phyloP scores from a whole-genome alignment of 2,888 invertebrate species.

The Nasonovia ribisnigri region DNA sequence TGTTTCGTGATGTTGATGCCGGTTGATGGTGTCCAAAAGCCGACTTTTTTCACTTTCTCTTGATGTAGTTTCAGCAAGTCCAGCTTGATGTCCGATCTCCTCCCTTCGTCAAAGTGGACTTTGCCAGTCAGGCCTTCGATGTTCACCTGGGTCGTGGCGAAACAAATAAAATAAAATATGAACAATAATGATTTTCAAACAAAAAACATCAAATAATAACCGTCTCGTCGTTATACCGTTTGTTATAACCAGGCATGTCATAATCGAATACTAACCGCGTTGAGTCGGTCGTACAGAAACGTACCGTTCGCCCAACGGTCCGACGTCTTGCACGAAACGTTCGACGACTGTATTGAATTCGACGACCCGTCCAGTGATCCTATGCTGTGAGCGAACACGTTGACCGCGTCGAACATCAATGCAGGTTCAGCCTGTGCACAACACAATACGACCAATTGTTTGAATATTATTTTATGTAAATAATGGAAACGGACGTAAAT shows the following conservation, averaged over 20 bases:
- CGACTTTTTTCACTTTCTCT: slow-evolving; percentile 84
- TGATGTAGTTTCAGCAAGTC: slow-evolving; percentile 86
- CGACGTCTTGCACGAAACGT: slow-evolving; percentile 54
- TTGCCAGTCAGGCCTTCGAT: slow-evolving; percentile 90
- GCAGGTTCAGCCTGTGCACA: slow-evolving; percentile 83
- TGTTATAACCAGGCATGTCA: not conserved
- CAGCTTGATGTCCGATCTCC: slow-evolving; percentile 85
- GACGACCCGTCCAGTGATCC: slow-evolving; percentile 70
- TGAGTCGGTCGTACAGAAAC: slow-evolving; percentile 43
- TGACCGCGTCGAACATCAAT: slow-evolving; percentile 87
- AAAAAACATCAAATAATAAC: not conserved
- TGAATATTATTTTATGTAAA: not conserved
- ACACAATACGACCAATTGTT: not conserved
- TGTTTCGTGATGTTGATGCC: slow-evolving; percentile 88
- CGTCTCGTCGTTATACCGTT: not conserved
- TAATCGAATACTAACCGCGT: slow-evolving; percentile 39
- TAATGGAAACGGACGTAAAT: not conserved
- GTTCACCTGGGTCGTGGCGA: slow-evolving; percentile 75
- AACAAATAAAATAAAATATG: not conserved
- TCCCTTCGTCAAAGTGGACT: slow-evolving; percentile 87
- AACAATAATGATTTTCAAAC: not conserved
- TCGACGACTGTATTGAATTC: not conserved
- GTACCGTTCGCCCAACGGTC: slow-evolving; percentile 58
- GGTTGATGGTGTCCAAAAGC: slow-evolving; percentile 82
- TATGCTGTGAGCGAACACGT: slow-evolving; percentile 83